Evolutionary conservation across 2,113 vertebrate species (phyloP).

Genomic region (Hassar affinis): DNA sequence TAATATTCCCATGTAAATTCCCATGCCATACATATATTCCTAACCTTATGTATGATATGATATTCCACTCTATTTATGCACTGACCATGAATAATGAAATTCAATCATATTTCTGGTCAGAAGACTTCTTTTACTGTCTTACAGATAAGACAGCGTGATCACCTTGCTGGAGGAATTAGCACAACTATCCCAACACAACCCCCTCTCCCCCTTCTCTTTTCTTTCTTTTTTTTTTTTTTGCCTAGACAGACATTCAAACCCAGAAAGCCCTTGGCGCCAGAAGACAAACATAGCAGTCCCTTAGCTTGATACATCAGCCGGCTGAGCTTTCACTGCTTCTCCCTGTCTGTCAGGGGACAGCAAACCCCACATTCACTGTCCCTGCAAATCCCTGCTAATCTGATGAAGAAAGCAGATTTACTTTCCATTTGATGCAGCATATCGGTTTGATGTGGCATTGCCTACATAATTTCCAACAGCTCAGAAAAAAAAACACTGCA

Average conservation of each 20-base stretch:
- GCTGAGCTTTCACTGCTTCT: conserved; percentile 72
- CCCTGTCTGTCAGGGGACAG: conserved; percentile 64
- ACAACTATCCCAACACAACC: not conserved
- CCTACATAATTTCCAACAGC: conserved; percentile 34
- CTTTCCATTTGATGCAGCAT: conserved; percentile 61
- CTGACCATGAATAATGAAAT: not conserved
- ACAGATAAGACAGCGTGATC: conserved; percentile 41
- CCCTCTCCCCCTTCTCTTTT: not conserved
- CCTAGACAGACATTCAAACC: conserved; percentile 57
- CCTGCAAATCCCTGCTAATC: conserved; percentile 61
- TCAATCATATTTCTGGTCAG: conserved; percentile 16
- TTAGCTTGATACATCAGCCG: conserved; percentile 69
- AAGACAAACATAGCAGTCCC: conserved; percentile 60
- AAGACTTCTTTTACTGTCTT: conserved; percentile 28
- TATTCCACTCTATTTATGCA: not conserved
- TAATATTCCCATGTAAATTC: not conserved
- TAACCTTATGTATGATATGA: not conserved
- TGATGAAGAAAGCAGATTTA: conserved; percentile 64
- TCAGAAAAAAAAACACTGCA: conserved; percentile 30
- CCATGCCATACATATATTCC: not conserved
- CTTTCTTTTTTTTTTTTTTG: conserved; percentile 29
- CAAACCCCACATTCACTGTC: conserved; percentile 62
- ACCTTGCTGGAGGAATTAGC: conserved; percentile 44
- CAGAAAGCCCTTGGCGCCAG: conserved; percentile 55
- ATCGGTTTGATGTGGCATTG: conserved; percentile 40